Percentiles rank a stretch among this genome's conserved stretches.
phyloP scores from a whole-genome alignment of 2,113 vertebrate genomes.

The Stegastes partitus region DNA sequence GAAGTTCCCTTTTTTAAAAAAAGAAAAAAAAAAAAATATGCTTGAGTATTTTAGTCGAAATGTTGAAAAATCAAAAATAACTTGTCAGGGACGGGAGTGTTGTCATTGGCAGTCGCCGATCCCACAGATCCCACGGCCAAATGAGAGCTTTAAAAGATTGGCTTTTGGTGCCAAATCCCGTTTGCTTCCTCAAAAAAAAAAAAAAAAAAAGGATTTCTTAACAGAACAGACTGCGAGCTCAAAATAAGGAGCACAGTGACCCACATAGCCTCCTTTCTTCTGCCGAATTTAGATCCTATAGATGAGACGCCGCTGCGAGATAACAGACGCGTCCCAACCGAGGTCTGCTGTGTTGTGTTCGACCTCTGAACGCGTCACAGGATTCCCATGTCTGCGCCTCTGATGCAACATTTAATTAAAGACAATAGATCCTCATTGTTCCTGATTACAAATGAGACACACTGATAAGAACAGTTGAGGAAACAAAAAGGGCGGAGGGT shows the following conservation, averaged over 20 bases:
- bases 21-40: slow-evolving; percentile 72
- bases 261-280: slow-evolving; percentile 43
- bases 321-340: slow-evolving; percentile 9
- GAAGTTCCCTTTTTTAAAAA: slow-evolving; percentile 40
- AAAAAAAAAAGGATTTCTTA: slow-evolving; percentile 56
- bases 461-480: too few relatives aligned
- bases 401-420: not conserved
- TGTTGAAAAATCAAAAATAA: slow-evolving; percentile 76
- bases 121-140: slow-evolving; percentile 65
- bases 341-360: not conserved
- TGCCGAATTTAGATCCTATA: slow-evolving; percentile 12
- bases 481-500: too few relatives aligned
- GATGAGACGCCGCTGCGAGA: slow-evolving; percentile 11
- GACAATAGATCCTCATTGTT: not conserved
- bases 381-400: too few relatives aligned
- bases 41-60: slow-evolving; percentile 69
- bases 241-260: slow-evolving; percentile 71
- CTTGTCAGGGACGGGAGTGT: slow-evolving; percentile 67
- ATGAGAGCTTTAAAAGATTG: slow-evolving; percentile 61
- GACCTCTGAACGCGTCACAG: not conserved
- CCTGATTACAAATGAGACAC: too few relatives aligned
- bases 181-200: slow-evolving; percentile 49
- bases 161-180: slow-evolving; percentile 69
- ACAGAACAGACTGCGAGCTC: slow-evolving; percentile 68
- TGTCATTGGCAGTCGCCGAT: slow-evolving; percentile 73